phyloP scores from a whole-genome alignment of 2,888 invertebrate species.

The Aphidoletes aphidimyza region DNA sequence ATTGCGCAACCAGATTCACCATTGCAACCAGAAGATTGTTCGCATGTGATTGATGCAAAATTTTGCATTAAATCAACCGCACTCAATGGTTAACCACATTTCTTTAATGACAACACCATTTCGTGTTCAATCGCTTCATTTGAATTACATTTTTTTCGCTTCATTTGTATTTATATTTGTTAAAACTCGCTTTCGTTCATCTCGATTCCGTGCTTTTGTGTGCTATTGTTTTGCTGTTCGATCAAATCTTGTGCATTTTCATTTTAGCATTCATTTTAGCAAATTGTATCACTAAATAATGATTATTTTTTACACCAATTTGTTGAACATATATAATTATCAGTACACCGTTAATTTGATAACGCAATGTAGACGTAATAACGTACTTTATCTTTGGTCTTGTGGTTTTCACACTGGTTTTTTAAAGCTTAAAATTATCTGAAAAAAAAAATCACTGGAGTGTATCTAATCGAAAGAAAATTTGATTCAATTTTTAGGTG shows the following conservation, averaged over 20 bases:
- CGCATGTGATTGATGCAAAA: slow-evolving; percentile 79
- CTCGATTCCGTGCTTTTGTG: too few relatives aligned
- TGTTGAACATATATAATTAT: too few relatives aligned
- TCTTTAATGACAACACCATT: not conserved
- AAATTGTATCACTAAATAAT: too few relatives aligned
- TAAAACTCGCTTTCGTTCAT: not conserved
- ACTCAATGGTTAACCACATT: slow-evolving; percentile 60
- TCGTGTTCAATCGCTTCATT: slow-evolving; percentile 27
- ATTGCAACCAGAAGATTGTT: slow-evolving; percentile 73
- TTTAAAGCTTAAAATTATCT: too few relatives aligned
- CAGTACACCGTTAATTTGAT: too few relatives aligned
- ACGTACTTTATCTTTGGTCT: too few relatives aligned
- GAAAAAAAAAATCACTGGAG: not conserved
- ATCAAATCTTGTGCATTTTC: too few relatives aligned
- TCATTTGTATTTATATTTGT: not conserved
- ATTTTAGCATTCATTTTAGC: too few relatives aligned
- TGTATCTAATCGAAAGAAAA: not conserved
- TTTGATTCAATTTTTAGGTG: slow-evolving; percentile 70
- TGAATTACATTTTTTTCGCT: not conserved
- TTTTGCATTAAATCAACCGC: slow-evolving; percentile 87
- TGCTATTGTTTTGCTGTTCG: too few relatives aligned
- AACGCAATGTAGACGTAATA: too few relatives aligned
- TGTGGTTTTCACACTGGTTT: too few relatives aligned
- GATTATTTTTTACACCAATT: too few relatives aligned
- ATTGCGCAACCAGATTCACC: slow-evolving; percentile 70